Percentiles rank a stretch among this genome's conserved stretches.
These are phyloP conservation scores for Parus major DNA, from an alignment of 2,113 vertebrate species.

Conservation along the genomic window DNA sequence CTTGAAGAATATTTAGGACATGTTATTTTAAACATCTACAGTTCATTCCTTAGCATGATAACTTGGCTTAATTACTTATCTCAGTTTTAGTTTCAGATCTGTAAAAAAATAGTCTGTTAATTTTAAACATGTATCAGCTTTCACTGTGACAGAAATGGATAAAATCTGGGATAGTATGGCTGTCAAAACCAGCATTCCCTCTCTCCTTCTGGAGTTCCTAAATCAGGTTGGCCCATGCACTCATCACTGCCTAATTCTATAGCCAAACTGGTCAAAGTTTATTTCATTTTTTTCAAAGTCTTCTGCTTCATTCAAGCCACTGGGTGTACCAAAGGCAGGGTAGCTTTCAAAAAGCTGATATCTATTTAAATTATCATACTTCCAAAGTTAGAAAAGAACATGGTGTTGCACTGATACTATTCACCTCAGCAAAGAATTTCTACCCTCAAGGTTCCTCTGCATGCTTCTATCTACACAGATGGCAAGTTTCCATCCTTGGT, in stretches of 20 bases:
- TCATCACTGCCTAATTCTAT: not conserved
- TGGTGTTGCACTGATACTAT: not conserved
- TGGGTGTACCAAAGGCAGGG: not conserved
- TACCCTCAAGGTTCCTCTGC: not conserved
- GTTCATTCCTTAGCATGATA: conserved; percentile 20
- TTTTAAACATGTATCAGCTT: conserved; percentile 4
- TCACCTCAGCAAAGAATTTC: not conserved
- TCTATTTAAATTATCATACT: not conserved
- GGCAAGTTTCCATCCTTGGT: not conserved
- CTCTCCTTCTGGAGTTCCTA: not conserved
- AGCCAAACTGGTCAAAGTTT: not conserved
- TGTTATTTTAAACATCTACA: conserved; percentile 23
- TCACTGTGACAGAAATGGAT: not conserved
- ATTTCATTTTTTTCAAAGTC: not conserved
- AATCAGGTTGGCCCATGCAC: not conserved
- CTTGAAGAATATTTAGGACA: conserved; percentile 22
- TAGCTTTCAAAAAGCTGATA: not conserved
- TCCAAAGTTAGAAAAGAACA: not conserved
- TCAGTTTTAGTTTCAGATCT: conserved; percentile 27
- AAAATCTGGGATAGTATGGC: not conserved
- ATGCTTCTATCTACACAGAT: not conserved
- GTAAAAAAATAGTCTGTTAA: not conserved
- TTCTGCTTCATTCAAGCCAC: not conserved
- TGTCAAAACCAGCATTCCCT: not conserved
- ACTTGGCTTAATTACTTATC: conserved; percentile 39